Evolutionary conservation across 2,888 invertebrate genomes (phyloP), one percentile per base, ranked within the genome.

Genomic region (Orthosia gracilis): DNA sequence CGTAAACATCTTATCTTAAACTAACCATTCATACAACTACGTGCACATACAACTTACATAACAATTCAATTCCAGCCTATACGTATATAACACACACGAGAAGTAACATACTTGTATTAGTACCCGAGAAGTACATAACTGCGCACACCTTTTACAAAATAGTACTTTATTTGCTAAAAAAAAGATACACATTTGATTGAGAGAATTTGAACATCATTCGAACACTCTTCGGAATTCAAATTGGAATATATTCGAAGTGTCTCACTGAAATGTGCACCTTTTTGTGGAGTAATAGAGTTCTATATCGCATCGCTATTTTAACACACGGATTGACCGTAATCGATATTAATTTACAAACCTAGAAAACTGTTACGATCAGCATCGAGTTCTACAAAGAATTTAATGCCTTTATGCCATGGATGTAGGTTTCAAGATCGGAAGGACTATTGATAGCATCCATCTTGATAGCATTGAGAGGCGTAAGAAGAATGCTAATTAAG

Each of bases 341-440:
- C 69, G 23, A 58, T 59, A 59, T 7, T n/a, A n/a, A n/a, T 72
- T 80, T 54, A 59, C 17, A 18, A 58, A 47, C 26, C 52, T 73
- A 74, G 40, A 80, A 54, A 63, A 59, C 63, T 80, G 80, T 76
- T 80, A 63, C 50, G 74, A 63, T 59, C 63, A 49, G 12, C 15
- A 59, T 45, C 58, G 58, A 59, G 47, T 18, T 45, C n/a, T 50
- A 75, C 80, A 64, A 74, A 45, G 45, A 18, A 31, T 55, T 69
- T 77, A 61, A 69, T 62, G 55, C 52, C 26, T 45, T 54, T 80
- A 49, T 57, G 13, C 15, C 17, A 15, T 52, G 50, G 11, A 78
- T 76, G 78, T 81, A 50, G 57, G 82, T 67, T 67, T 76, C 57
- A 78, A 76, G 78, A 82, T 76, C 54, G n/a, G 54, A 49, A 76